Conservation (phyloP, 2,113 vertebrate genomes). For the Cathartes aura region DNA sequence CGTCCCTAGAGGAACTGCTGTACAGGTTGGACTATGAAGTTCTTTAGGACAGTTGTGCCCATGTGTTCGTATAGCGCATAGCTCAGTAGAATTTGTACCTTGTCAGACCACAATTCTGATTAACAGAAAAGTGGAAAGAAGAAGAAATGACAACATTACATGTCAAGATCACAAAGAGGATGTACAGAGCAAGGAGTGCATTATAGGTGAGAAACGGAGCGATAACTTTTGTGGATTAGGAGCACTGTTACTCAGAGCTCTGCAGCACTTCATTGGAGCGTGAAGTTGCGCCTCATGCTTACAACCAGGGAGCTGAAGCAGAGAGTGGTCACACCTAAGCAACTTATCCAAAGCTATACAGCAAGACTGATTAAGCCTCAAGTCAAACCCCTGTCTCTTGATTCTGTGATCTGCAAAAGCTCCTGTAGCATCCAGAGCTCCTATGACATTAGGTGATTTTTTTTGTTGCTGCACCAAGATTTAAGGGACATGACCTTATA, state of each 20-base stretch:
- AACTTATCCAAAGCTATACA: not conserved
- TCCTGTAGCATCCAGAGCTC: not conserved
- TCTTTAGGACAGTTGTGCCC: not conserved
- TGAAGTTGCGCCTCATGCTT: not conserved
- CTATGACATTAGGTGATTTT: not conserved
- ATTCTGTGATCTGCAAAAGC: not conserved
- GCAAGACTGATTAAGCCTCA: not conserved
- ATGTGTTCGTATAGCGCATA: fast-evolving
- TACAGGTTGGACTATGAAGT: not conserved
- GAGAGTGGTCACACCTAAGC: not conserved
- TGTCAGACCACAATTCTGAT: not conserved
- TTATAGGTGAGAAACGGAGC: not conserved
- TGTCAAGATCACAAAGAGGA: not conserved
- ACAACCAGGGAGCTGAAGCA: not conserved
- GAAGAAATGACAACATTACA: not conserved
- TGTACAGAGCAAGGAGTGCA: not conserved
- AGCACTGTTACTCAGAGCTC: not conserved
- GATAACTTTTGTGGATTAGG: not conserved
- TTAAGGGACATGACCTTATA: not conserved
- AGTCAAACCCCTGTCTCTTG: not conserved
- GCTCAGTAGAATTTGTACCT: not conserved
- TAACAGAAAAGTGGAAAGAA: not conserved
- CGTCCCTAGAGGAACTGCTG: not conserved
- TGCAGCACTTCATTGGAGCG: not conserved
- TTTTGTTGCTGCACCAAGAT: not conserved